phyloP scores from a whole-genome alignment of 1,140 invertebrate species.

The Euwallacea fornicatus region DNA sequence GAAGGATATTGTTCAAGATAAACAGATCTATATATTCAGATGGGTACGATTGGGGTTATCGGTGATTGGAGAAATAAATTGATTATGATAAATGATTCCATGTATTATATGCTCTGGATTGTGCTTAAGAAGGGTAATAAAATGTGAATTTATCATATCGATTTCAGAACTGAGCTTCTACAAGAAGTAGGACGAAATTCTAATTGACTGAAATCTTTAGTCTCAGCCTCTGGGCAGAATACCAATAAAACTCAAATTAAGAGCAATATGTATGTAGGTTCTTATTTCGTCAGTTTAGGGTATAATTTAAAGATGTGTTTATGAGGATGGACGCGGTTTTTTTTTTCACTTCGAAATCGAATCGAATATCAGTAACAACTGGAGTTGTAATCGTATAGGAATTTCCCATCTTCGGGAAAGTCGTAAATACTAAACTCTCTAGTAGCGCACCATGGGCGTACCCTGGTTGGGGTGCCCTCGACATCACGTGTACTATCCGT shows the following conservation, averaged over 20 bases:
- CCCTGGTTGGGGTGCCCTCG: too few species aligned
- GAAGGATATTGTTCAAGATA: constrained; percentile 66
- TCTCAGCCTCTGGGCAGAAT: constrained; percentile 55
- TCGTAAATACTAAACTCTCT: too few species aligned
- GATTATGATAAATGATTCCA: constrained; percentile 64
- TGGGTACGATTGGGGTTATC: constrained; percentile 67
- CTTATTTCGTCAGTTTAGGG: too few species aligned
- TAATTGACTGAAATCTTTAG: constrained; percentile 59
- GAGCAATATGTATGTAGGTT: too few species aligned
- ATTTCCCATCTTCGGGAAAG: too few species aligned
- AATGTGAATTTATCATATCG: background rate
- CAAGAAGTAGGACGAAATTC: constrained; percentile 62
- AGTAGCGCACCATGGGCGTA: too few species aligned
- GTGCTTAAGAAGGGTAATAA: constrained; percentile 3
- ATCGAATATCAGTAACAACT: too few species aligned
- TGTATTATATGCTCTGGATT: constrained; percentile 61
- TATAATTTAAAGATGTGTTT: too few species aligned
- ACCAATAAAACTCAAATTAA: constrained; percentile 57
- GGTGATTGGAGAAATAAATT: constrained; percentile 71
- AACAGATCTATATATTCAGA: constrained; percentile 51
- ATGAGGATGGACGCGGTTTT: too few species aligned
- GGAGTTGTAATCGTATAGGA: too few species aligned
- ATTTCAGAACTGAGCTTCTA: constrained; percentile 63
- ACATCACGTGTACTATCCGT: too few species aligned
- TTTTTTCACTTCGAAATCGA: too few species aligned